Percentiles rank a stretch among this genome's conserved stretches.
phyloP scores from a whole-genome alignment of 2,113 vertebrate genomes.

The Eulemur macaco region DNA sequence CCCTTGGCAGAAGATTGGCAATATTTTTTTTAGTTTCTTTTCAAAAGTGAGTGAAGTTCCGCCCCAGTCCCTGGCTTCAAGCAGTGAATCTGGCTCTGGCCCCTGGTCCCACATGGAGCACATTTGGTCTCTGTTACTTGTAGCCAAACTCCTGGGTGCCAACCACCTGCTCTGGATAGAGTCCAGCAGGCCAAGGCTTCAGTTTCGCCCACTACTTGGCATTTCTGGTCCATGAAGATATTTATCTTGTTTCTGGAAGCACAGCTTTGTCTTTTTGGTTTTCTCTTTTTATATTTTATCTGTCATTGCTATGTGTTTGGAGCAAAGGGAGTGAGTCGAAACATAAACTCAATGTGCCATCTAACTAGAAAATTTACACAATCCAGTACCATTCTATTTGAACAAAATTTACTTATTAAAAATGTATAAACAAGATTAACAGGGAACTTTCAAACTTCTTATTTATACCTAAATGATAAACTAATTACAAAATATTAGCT shows the following conservation, averaged over 20 bases:
- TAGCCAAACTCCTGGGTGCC: not conserved
- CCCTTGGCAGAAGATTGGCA: not conserved
- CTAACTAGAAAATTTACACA: slow-evolving; percentile 33
- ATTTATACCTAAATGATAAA: slow-evolving; percentile 25
- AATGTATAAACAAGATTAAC: not conserved
- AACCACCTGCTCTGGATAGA: not conserved
- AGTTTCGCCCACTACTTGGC: not conserved
- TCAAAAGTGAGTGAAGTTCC: not conserved
- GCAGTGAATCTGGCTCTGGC: not conserved
- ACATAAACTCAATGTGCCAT: slow-evolving; percentile 29
- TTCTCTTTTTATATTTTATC: slow-evolving; percentile 46
- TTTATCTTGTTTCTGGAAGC: slow-evolving; percentile 30
- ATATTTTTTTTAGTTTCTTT: slow-evolving; percentile 42
- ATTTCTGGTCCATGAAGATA: slow-evolving; percentile 7
- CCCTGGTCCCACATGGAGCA: not conserved
- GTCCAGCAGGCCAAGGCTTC: not conserved
- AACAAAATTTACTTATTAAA: slow-evolving; percentile 47
- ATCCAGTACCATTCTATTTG: not conserved
- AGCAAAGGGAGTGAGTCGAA: slow-evolving; percentile 43
- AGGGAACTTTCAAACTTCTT: not conserved
- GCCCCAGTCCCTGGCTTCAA: not conserved
- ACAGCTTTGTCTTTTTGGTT: not conserved
- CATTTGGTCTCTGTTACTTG: not conserved
- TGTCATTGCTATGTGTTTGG: slow-evolving; percentile 20
- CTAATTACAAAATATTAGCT: slow-evolving; percentile 47